Conservation (phyloP, 2,797 vertebrate genomes). For the Selene dorsalis region DNA sequence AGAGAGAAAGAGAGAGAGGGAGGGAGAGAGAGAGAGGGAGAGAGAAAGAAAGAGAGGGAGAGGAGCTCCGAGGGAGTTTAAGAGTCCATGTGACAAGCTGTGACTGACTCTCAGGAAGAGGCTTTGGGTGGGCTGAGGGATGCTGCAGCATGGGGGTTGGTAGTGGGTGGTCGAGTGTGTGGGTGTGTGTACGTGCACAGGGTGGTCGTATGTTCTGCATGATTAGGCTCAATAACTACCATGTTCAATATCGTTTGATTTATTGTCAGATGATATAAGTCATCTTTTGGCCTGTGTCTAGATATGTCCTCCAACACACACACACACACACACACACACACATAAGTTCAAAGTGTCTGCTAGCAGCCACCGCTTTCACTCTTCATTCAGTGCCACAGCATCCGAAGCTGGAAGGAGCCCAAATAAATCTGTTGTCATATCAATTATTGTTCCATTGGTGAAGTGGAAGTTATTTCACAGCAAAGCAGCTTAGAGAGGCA, state of each 20-base stretch:
- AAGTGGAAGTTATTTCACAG: slow-evolving; percentile 83
- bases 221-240: slow-evolving; percentile 28
- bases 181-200: background rate
- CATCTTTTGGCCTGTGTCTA: slow-evolving; percentile 16
- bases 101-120: slow-evolving; percentile 72
- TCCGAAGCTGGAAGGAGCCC: slow-evolving; percentile 63
- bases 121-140: slow-evolving; percentile 71
- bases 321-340: background rate
- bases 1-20: slow-evolving; percentile 32
- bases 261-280: slow-evolving; percentile 32
- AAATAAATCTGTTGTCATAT: slow-evolving; percentile 86
- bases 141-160: slow-evolving; percentile 21
- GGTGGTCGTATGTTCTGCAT: slow-evolving; percentile 7
- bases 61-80: slow-evolving; percentile 63
- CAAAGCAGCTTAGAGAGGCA: slow-evolving; percentile 84
- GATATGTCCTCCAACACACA: slow-evolving; percentile 27
- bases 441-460: slow-evolving; percentile 85
- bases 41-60: slow-evolving; percentile 15
- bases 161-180: slow-evolving; percentile 1
- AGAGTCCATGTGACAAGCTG: slow-evolving; percentile 74
- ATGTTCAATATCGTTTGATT: slow-evolving; percentile 41
- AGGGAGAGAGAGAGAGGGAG: background rate
- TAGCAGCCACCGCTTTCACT: slow-evolving; percentile 49
- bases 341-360: slow-evolving; percentile 30
- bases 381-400: slow-evolving; percentile 59